phyloP scores from a whole-genome alignment of 1,140 invertebrate species.

The Lepidurus apus region DNA sequence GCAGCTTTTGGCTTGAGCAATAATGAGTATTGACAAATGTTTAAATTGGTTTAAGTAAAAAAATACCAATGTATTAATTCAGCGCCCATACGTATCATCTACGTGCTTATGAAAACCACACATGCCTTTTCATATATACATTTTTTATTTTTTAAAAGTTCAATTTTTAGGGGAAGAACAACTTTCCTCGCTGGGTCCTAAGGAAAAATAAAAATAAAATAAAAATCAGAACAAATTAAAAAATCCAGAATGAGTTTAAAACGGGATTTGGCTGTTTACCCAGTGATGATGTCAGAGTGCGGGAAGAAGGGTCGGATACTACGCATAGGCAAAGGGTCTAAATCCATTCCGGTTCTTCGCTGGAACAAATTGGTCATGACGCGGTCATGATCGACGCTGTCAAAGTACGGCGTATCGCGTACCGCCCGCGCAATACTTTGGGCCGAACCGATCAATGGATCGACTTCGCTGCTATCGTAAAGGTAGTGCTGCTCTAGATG shows the following conservation, averaged over 20 bases:
- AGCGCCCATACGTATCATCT: no score
- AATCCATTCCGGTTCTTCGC: neutral
- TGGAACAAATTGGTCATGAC: neutral
- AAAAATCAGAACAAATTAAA: neutral
- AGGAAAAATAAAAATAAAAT: neutral
- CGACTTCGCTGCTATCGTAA: neutral
- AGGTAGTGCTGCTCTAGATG: neutral
- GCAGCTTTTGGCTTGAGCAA: no score
- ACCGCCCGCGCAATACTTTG: neutral
- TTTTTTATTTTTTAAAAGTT: no score
- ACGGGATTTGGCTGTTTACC: neutral
- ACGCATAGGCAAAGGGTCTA: neutral
- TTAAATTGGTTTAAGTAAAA: no score
- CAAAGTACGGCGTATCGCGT: conserved; percentile 3
- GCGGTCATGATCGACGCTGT: neutral
- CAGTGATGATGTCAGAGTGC: neutral
- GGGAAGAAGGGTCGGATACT: neutral
- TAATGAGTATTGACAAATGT: no score
- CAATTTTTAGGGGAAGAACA: no score
- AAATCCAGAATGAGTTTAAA: neutral
- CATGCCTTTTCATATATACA: no score
- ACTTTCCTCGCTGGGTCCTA: no score
- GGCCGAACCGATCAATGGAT: neutral
- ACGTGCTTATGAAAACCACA: no score
- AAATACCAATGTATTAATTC: no score